Percentiles rank a stretch among this genome's conserved stretches.
Evolutionary conservation across 2,888 invertebrate species (phyloP).

Genomic region (Yponomeuta evonymella): DNA sequence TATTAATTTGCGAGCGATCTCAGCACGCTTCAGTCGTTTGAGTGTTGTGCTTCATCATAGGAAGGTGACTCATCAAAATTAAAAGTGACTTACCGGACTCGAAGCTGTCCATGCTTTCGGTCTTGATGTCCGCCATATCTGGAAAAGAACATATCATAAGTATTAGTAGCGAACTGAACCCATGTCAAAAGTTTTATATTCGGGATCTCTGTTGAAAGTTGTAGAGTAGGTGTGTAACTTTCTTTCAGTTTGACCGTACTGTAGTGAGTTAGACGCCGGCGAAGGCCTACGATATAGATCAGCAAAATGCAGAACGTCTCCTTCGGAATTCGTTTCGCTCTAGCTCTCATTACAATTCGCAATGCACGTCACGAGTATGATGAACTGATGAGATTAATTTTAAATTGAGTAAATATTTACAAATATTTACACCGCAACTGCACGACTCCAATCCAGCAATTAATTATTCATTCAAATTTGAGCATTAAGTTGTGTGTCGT

Average conservation of each 20-base stretch:
- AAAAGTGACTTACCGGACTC: conserved; percentile 51
- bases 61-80: conserved; percentile 22
- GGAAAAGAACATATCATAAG: conserved; percentile 36
- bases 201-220: background rate
- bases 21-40: background rate
- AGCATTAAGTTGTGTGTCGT: too few species aligned
- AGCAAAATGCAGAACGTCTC: background rate
- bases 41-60: background rate
- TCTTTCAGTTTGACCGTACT: conserved; percentile 32
- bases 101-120: conserved; percentile 70
- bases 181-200: background rate
- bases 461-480: too few species aligned
- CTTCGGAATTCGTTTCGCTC: too few species aligned
- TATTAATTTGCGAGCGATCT: conserved; percentile 44
- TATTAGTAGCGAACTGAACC: background rate
- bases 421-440: too few species aligned
- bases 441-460: too few species aligned
- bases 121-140: conserved; percentile 65
- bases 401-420: too few species aligned
- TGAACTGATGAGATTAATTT: too few species aligned
- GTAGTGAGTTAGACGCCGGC: conserved; percentile 35
- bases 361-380: too few species aligned
- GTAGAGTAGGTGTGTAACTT: conserved; percentile 27
- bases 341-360: too few species aligned
- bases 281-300: conserved; percentile 24